Conservation (phyloP, 2,797 vertebrate genomes). For the Chrysolophus pictus region DNA sequence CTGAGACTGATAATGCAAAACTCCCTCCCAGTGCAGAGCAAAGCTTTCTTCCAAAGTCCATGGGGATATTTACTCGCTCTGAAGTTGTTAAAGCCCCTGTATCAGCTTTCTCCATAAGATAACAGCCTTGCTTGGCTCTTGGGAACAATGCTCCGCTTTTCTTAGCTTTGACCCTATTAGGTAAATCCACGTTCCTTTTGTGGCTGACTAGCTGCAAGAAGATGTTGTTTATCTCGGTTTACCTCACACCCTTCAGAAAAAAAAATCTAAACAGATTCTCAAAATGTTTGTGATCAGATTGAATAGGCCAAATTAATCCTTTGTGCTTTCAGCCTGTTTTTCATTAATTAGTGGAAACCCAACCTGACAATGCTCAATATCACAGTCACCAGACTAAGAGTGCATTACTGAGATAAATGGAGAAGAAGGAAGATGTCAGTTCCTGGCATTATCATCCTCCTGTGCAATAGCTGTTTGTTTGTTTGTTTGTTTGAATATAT, state of each 20-base stretch:
- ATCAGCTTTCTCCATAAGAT: background rate
- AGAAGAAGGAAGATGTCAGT: constrained; percentile 38
- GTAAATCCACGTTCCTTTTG: constrained; percentile 38
- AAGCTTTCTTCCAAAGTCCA: background rate
- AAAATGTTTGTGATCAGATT: constrained; percentile 60
- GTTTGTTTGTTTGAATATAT: constrained; percentile 20
- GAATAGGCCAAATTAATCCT: constrained; percentile 63
- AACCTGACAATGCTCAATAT: constrained; percentile 63
- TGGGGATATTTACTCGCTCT: background rate
- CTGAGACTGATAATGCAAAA: background rate
- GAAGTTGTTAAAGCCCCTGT: background rate
- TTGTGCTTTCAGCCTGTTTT: constrained; percentile 63
- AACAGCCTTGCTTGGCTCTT: background rate
- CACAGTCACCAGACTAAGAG: constrained; percentile 52
- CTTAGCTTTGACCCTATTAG: constrained; percentile 45
- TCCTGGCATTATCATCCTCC: background rate
- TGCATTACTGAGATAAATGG: constrained; percentile 59
- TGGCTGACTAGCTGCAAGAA: background rate
- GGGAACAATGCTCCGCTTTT: background rate
- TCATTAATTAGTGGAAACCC: constrained; percentile 62
- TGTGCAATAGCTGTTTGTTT: constrained; percentile 12
- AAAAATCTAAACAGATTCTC: constrained; percentile 54
- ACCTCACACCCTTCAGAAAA: constrained; percentile 26
- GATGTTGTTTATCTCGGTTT: constrained; percentile 26
- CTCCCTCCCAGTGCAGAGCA: background rate